Conservation (phyloP, 2,888 invertebrate genomes). For the Rhimphoctona megacephalus region DNA sequence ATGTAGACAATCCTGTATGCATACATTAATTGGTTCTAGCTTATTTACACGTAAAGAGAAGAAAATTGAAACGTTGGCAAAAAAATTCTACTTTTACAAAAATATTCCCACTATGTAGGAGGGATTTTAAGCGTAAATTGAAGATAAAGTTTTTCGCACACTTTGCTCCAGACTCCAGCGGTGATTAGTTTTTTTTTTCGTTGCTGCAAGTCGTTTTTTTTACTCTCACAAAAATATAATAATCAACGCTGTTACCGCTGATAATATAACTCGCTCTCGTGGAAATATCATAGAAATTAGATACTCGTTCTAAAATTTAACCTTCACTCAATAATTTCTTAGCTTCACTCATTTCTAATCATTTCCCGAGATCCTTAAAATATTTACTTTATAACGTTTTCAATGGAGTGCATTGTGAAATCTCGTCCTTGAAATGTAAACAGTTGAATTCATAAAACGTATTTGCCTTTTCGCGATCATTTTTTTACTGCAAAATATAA, state of each 20-base stretch:
- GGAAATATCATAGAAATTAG: slow-evolving; percentile 5
- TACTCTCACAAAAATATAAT: neutral
- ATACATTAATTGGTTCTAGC: slow-evolving; percentile 33
- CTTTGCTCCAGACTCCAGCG: slow-evolving; percentile 33
- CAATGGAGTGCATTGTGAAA: neutral
- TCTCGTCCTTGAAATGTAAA: neutral
- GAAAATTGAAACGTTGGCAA: slow-evolving; percentile 1
- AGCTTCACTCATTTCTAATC: neutral
- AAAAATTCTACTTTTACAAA: slow-evolving; percentile 24
- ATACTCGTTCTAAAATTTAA: neutral
- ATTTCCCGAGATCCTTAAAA: neutral
- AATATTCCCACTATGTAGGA: slow-evolving; percentile 30
- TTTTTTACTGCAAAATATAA: neutral
- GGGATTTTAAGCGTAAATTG: slow-evolving; percentile 55
- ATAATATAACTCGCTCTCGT: slow-evolving; percentile 17
- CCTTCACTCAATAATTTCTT: neutral
- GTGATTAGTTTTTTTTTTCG: slow-evolving; percentile 18
- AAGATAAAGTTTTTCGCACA: slow-evolving; percentile 39
- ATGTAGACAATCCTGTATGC: neutral
- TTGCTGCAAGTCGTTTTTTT: neutral
- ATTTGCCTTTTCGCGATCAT: neutral
- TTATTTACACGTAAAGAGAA: slow-evolving; percentile 47
- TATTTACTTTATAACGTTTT: slow-evolving; percentile 2
- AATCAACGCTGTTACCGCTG: slow-evolving; percentile 3
- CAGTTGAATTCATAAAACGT: neutral